Evolutionary conservation across 2,888 invertebrate species (phyloP), one percentile per base, ranked within the genome.

Genomic region (Chloroclysta siterata): DNA sequence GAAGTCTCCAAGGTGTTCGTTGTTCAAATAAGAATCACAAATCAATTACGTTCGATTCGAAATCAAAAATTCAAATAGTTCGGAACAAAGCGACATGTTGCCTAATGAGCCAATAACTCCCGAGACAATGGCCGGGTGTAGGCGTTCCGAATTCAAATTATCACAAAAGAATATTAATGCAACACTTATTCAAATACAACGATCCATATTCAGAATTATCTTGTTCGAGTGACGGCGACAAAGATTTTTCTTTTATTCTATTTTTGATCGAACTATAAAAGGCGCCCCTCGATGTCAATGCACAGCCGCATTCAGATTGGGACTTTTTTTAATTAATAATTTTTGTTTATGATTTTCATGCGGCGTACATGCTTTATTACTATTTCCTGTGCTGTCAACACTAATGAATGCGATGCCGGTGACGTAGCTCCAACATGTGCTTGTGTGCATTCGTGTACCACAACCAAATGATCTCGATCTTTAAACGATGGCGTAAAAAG

Each of bases 161-260:
- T 87, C 89, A 89, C 89, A 90, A 90, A 91, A 90, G 93, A 91
- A 91, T 91, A 91, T 90, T 92, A 90, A 93, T 90, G 92, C 85
- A 83, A 88, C 91, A 89, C 89, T 93, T 90, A 92, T 92, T 93
- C 92, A 92, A 91, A 93, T 91, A 83, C 80, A 82, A 76, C 80
- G 87, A 87, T 89, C 87, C 88, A 89, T 89, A 89, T 90, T 90
- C 89, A 89, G 83, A 88, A 89, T 85, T 88, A 85, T 88, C 87
- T 85, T 84, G 86, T 87, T 87, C 86, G 83, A 88, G 88, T 84
- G 88, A 84, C 83, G 84, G 81, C 83, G 88, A 86, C 84, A 81
- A 81, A 79, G 72, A 83, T 84, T 85, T 85, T 85, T 81, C 70
- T 66, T 71, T 72, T 69, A 68, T 55, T 77, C 77, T 78, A 77